Conservation (phyloP, 1,140 invertebrate species). For the Drosophila murphyi region DNA sequence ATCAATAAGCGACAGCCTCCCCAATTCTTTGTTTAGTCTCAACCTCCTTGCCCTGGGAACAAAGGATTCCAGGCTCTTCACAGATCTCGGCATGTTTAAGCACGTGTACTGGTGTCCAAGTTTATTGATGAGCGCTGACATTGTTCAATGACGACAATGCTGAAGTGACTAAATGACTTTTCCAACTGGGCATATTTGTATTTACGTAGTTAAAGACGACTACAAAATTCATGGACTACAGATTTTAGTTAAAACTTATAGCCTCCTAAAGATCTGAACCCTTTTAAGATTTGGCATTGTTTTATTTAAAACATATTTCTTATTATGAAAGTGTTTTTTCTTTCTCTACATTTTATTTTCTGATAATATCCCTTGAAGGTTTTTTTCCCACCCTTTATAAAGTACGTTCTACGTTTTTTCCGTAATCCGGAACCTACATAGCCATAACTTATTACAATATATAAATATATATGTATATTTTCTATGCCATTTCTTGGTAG, state of each 20-base stretch:
- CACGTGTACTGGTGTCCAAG: conserved; percentile 53
- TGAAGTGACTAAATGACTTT: conserved; percentile 39
- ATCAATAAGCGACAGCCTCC: conserved; percentile 27
- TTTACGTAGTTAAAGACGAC: conserved; percentile 11
- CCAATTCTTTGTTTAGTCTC: conserved; percentile 48
- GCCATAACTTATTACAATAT: conserved; percentile 7
- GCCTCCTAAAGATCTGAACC: too few species aligned
- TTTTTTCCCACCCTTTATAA: neutral
- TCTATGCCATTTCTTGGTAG: conserved; percentile 19
- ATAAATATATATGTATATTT: neutral
- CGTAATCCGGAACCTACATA: conserved; percentile 1
- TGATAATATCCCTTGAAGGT: neutral
- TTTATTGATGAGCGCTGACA: conserved; percentile 60
- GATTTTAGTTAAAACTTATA: too few species aligned
- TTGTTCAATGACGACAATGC: conserved; percentile 36
- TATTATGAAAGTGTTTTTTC: neutral
- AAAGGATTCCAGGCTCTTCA: conserved; percentile 35
- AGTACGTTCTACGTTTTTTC: conserved; percentile 11
- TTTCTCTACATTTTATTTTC: neutral
- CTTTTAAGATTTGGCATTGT: too few species aligned
- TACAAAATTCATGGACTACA: neutral
- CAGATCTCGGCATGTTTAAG: conserved; percentile 40
- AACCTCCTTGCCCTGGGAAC: conserved; percentile 5
- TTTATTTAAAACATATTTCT: too few species aligned
- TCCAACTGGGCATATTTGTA: neutral